Percentiles rank a stretch among this genome's conserved stretches.
Conservation (phyloP, 2,888 invertebrate species). For the Drosophila robusta region DNA sequence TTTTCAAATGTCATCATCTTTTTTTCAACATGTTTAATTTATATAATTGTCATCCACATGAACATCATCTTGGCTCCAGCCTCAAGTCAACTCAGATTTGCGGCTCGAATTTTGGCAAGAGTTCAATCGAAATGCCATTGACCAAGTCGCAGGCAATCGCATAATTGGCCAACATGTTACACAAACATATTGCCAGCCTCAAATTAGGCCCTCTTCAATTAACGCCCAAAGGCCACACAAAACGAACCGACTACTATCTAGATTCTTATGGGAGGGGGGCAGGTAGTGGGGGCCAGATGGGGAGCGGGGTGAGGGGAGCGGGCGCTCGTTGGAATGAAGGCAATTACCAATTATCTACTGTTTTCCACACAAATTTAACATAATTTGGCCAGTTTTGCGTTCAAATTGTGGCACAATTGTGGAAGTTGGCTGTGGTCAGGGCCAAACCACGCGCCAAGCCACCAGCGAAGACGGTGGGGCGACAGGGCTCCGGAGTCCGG, state of each 20-base stretch:
- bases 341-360: slow-evolving; percentile 83
- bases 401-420: slow-evolving; percentile 79
- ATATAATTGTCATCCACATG: slow-evolving; percentile 5
- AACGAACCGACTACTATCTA: slow-evolving; percentile 42
- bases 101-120: slow-evolving; percentile 15
- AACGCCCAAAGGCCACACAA: slow-evolving; percentile 68
- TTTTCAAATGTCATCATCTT: no score
- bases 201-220: slow-evolving; percentile 77
- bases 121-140: slow-evolving; percentile 43
- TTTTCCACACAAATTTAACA: slow-evolving; percentile 82
- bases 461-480: background rate
- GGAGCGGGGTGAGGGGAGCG: background rate
- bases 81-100: background rate
- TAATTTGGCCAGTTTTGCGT: slow-evolving; percentile 81
- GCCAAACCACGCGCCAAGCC: slow-evolving; percentile 62
- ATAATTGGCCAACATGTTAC: slow-evolving; percentile 62
- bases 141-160: slow-evolving; percentile 35
- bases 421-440: slow-evolving; percentile 81
- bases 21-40: background rate
- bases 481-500: background rate
- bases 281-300: background rate
- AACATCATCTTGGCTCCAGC: background rate
- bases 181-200: slow-evolving; percentile 37
- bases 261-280: slow-evolving; percentile 37
- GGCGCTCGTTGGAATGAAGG: slow-evolving; percentile 63